These are phyloP conservation scores for Andricus curvator DNA, from an alignment of 2,888 invertebrate genomes.

Conservation along the genomic window DNA sequence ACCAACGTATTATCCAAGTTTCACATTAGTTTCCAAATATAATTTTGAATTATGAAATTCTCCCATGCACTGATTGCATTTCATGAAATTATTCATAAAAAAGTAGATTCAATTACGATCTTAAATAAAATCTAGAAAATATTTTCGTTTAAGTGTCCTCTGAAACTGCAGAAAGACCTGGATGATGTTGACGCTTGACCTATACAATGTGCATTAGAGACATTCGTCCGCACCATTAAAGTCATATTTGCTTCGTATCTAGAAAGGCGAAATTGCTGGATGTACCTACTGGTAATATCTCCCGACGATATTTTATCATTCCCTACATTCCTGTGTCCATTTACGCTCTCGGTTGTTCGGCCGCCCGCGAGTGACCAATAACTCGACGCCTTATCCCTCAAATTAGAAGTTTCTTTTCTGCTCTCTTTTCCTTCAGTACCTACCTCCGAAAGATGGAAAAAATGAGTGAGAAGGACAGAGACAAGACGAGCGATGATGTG, in stretches of 20 bases:
- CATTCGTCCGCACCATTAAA: not conserved
- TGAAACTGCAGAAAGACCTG: too few relatives aligned
- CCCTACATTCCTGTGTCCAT: conserved; percentile 58
- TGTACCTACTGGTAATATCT: not conserved
- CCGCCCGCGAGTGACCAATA: conserved; percentile 66
- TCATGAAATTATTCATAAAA: too few relatives aligned
- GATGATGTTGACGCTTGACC: too few relatives aligned
- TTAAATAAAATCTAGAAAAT: too few relatives aligned
- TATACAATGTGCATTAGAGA: not conserved
- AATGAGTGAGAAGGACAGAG: conserved; percentile 24
- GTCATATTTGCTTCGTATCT: not conserved
- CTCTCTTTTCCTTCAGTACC: conserved; percentile 47
- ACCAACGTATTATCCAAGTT: too few relatives aligned
- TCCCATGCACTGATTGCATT: too few relatives aligned
- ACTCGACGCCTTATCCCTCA: conserved; percentile 68
- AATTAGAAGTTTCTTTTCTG: conserved; percentile 64
- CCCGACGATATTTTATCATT: conserved; percentile 48
- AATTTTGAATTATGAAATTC: too few relatives aligned
- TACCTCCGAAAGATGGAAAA: conserved; percentile 47
- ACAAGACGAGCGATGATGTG: conserved; percentile 31
- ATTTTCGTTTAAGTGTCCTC: too few relatives aligned
- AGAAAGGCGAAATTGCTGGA: not conserved
- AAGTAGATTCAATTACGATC: too few relatives aligned
- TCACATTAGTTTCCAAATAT: too few relatives aligned
- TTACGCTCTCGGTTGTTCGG: conserved; percentile 59